phyloP scores from a whole-genome alignment of 2,888 invertebrate genomes.

The Escarpia spicata region DNA sequence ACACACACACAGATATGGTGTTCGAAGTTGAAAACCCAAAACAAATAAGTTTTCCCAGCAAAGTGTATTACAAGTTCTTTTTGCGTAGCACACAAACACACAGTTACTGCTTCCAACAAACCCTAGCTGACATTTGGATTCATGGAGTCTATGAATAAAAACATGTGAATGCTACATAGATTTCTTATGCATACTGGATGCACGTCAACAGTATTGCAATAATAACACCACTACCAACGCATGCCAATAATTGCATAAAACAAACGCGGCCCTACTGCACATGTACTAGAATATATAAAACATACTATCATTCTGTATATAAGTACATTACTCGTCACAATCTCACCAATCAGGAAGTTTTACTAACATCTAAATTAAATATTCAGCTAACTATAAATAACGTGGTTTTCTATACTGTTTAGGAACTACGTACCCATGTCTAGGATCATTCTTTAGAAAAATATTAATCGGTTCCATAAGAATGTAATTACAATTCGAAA shows the following conservation, averaged over 20 bases:
- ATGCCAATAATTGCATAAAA: not conserved
- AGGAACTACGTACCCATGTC: too few relatives aligned
- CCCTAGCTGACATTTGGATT: not conserved
- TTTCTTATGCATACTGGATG: not conserved
- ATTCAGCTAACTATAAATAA: not conserved
- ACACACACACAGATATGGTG: too few relatives aligned
- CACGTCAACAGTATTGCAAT: not conserved
- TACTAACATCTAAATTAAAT: not conserved
- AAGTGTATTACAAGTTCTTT: too few relatives aligned
- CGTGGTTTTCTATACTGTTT: not conserved
- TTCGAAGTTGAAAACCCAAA: too few relatives aligned
- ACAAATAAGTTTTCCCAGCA: too few relatives aligned
- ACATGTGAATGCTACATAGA: not conserved
- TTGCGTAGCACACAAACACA: too few relatives aligned
- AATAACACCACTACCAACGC: not conserved
- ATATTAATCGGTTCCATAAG: not conserved
- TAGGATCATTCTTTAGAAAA: too few relatives aligned
- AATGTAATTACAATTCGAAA: not conserved
- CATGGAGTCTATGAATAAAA: not conserved
- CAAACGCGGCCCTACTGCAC: not conserved
- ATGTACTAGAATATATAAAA: too few relatives aligned
- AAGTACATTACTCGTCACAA: too few relatives aligned
- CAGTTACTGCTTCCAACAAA: not conserved
- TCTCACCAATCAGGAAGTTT: not conserved
- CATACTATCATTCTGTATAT: too few relatives aligned